These are phyloP conservation scores for Drosophila willistoni DNA, from an alignment of 1,140 invertebrate genomes.

Conservation along the genomic window DNA sequence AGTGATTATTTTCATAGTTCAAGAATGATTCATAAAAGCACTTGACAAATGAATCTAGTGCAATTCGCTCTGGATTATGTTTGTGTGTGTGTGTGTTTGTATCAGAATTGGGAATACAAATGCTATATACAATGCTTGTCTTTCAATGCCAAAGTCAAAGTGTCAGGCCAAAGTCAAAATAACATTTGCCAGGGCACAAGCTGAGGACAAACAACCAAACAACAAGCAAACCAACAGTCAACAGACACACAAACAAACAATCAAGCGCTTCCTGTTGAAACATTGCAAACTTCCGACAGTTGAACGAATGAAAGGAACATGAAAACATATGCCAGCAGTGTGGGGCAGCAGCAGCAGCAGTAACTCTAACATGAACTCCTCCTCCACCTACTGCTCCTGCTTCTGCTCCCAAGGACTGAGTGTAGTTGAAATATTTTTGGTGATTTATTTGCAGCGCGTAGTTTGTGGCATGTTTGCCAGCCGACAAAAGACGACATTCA, in stretches of 20 bases:
- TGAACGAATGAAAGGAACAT: conserved; percentile 50
- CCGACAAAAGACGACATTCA: conserved; percentile 67
- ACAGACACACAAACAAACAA: conserved; percentile 58
- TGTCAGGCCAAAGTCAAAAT: conserved; percentile 75
- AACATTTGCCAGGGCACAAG: conserved; percentile 57
- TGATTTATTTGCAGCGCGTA: conserved; percentile 79
- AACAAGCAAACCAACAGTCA: conserved; percentile 42
- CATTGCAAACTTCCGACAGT: conserved; percentile 79
- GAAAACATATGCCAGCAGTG: conserved; percentile 71
- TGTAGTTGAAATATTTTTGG: conserved; percentile 81
- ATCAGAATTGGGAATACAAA: conserved; percentile 33
- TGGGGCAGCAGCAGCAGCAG: conserved; percentile 44
- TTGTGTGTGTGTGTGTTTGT: neutral
- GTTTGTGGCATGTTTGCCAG: conserved; percentile 74
- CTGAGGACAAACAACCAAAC: conserved; percentile 35
- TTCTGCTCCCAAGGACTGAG: conserved; percentile 35
- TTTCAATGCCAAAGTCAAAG: conserved; percentile 75
- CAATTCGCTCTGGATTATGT: conserved; percentile 44
- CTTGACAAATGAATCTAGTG: conserved; percentile 78
- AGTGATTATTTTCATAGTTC: conserved; percentile 19
- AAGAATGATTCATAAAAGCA: conserved; percentile 65
- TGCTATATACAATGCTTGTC: conserved; percentile 61
- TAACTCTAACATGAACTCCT: conserved; percentile 12
- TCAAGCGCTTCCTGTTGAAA: conserved; percentile 77
- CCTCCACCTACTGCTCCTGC: neutral